Evolutionary conservation across 2,888 invertebrate species (phyloP).

Genomic region (Trachelus stipa): DNA sequence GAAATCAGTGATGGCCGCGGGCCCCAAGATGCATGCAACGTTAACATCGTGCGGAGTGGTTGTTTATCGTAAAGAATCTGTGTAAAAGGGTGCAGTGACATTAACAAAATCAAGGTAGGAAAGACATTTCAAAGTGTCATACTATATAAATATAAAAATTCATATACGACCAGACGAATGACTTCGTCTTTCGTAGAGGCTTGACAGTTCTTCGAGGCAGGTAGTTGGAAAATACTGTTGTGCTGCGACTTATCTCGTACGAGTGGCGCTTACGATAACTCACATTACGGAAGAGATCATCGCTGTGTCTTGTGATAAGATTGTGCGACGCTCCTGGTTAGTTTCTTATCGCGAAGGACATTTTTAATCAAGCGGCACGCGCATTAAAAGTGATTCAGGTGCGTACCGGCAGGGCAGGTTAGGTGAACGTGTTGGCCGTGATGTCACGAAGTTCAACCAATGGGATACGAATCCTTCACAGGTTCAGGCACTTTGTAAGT

Average conservation of each 20-base stretch:
- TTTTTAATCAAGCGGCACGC: conserved; percentile 28
- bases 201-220: conserved; percentile 32
- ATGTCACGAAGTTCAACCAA: conserved; percentile 15
- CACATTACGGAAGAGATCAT: conserved; percentile 5
- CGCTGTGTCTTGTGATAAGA: conserved; percentile 10
- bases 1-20: conserved; percentile 56
- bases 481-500: conserved; percentile 17
- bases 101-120: conserved; percentile 8
- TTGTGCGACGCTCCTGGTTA: conserved; percentile 11
- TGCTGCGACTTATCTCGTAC: conserved; percentile 10
- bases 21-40: conserved; percentile 46
- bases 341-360: not conserved
- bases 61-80: conserved; percentile 43
- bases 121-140: not conserved
- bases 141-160: not conserved
- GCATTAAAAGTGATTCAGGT: conserved; percentile 23
- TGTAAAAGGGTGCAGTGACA: conserved; percentile 1
- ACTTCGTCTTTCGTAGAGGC: conserved; percentile 7
- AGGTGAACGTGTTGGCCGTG: conserved; percentile 32
- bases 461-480: conserved; percentile 12
- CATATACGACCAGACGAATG: not conserved
- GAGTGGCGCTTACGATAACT: conserved; percentile 15
- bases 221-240: conserved; percentile 15
- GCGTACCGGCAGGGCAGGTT: conserved; percentile 52
- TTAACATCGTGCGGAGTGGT: conserved; percentile 34